Evolutionary conservation across 2,888 invertebrate species (phyloP).

Genomic region (Actias luna): DNA sequence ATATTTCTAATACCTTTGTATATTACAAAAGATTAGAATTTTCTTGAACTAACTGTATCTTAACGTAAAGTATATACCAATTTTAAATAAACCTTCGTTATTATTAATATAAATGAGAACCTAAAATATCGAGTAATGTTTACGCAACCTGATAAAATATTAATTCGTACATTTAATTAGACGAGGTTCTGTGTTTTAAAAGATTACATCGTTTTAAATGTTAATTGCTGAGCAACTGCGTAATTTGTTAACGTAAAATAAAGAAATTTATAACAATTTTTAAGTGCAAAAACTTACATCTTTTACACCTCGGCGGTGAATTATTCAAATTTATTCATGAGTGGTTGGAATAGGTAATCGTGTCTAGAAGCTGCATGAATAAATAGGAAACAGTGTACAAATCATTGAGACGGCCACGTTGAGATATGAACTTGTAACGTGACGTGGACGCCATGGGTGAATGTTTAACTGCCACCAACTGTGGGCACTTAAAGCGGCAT

Average conservation of each 20-base stretch:
- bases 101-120: neutral
- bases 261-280: constrained; percentile 70
- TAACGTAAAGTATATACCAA: neutral
- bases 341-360: constrained; percentile 72
- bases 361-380: constrained; percentile 73
- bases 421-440: constrained; percentile 37
- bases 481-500: constrained; percentile 25
- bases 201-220: neutral
- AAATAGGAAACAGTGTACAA: constrained; percentile 73
- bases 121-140: neutral
- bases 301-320: constrained; percentile 72
- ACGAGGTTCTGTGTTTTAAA: neutral
- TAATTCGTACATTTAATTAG: neutral
- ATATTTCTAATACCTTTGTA: too few relatives aligned
- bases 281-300: constrained; percentile 78
- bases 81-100: neutral
- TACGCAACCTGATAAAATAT: neutral
- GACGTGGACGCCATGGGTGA: neutral
- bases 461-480: constrained; percentile 30
- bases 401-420: constrained; percentile 53
- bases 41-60: neutral
- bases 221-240: constrained; percentile 13
- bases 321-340: constrained; percentile 79
- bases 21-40: too few relatives aligned
- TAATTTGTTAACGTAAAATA: constrained; percentile 57